A percentile compares a stretch with the other conserved stretches of the same genome.
These are phyloP conservation scores for Pachymerium ferrugineum DNA, from an alignment of 2,888 invertebrate species.

Conservation along the genomic window DNA sequence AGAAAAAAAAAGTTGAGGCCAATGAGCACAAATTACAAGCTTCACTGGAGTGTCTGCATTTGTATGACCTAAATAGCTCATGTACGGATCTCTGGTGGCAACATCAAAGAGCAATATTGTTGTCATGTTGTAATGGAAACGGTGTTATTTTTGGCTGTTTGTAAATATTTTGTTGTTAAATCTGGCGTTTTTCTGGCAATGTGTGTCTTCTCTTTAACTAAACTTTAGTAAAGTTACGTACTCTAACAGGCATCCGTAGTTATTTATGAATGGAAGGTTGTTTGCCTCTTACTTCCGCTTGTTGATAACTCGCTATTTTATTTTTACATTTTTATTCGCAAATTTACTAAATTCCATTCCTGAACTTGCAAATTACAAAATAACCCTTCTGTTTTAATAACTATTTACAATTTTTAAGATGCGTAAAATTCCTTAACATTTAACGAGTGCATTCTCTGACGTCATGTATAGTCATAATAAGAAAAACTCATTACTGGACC, in stretches of 20 bases:
- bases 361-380: too few species aligned
- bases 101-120: conserved; percentile 13
- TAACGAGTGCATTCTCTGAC: too few species aligned
- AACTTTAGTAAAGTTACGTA: background rate
- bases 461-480: too few species aligned
- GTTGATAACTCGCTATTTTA: too few species aligned
- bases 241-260: background rate
- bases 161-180: background rate
- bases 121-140: background rate
- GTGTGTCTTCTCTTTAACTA: background rate
- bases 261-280: background rate
- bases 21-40: background rate
- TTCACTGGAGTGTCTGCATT: background rate
- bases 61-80: conserved; percentile 2
- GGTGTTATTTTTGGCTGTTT: background rate
- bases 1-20: background rate
- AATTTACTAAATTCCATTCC: too few species aligned
- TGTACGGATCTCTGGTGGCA: background rate
- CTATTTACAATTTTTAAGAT: too few species aligned
- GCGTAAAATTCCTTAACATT: too few species aligned
- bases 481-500: too few species aligned
- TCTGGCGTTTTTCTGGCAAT: background rate
- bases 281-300: background rate
- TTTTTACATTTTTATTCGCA: too few species aligned
- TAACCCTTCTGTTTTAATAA: too few species aligned